Percentiles rank a stretch among this genome's conserved stretches.
Conservation (phyloP, 1,140 invertebrate species). For the Wiebesia pumilae region DNA sequence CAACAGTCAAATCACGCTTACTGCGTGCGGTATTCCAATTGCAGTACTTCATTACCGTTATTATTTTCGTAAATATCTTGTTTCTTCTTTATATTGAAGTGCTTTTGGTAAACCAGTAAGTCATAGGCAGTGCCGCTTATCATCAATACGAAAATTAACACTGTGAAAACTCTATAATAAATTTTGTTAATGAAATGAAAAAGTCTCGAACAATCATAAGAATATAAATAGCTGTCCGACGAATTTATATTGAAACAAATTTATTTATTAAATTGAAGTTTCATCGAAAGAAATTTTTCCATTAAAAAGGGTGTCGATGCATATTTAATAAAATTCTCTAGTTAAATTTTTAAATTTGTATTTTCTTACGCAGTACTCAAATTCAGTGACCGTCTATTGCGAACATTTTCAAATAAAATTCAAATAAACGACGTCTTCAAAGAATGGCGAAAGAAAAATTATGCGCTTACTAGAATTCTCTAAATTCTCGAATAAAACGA, state of each 20-base stretch:
- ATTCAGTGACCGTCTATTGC: too few relatives aligned
- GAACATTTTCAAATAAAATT: too few relatives aligned
- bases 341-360: too few relatives aligned
- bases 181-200: background rate
- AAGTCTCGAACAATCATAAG: background rate
- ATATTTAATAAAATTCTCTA: too few relatives aligned
- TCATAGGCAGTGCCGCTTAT: constrained; percentile 64
- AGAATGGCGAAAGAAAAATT: too few relatives aligned
- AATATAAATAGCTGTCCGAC: background rate
- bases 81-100: background rate
- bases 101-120: constrained; percentile 58
- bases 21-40: background rate
- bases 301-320: too few relatives aligned
- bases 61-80: constrained; percentile 58
- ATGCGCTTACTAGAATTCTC: too few relatives aligned
- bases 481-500: too few relatives aligned
- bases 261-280: too few relatives aligned
- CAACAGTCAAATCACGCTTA: background rate
- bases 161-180: constrained; percentile 55
- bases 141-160: constrained; percentile 50
- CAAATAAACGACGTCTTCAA: too few relatives aligned
- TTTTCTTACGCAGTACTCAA: too few relatives aligned
- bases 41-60: constrained; percentile 45
- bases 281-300: too few relatives aligned
- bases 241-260: background rate